phyloP scores from a whole-genome alignment of 2,113 vertebrate species.

The Cranoglanis bouderius region DNA sequence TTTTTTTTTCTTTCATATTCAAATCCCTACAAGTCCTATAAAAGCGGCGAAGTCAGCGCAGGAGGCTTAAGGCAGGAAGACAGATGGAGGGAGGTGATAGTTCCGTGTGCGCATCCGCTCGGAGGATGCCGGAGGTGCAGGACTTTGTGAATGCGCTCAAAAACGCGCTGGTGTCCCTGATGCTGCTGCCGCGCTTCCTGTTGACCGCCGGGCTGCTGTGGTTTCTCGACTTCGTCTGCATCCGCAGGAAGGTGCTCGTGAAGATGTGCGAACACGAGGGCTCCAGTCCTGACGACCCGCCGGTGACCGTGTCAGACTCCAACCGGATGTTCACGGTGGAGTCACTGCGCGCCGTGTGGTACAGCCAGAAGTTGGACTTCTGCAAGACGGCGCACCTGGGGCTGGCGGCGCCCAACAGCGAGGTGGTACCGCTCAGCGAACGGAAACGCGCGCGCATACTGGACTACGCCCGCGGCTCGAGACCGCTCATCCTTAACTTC shows the following conservation, averaged over 20 bases:
- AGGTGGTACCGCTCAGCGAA: slow-evolving; percentile 87
- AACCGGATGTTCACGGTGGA: slow-evolving; percentile 95
- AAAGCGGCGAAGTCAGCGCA: slow-evolving; percentile 74
- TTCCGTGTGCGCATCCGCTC: slow-evolving; percentile 68
- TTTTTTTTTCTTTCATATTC: slow-evolving; percentile 79
- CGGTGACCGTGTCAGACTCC: slow-evolving; percentile 92
- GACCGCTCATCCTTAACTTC: slow-evolving; percentile 96
- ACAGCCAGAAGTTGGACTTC: slow-evolving; percentile 95
- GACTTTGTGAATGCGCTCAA: slow-evolving; percentile 85
- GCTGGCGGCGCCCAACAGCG: slow-evolving; percentile 87
- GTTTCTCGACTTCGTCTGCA: slow-evolving; percentile 95
- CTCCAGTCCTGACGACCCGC: slow-evolving; percentile 84
- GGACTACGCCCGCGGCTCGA: slow-evolving; percentile 84
- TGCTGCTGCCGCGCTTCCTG: slow-evolving; percentile 94
- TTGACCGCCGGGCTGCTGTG: slow-evolving; percentile 92
- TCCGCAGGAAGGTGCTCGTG: slow-evolving; percentile 85
- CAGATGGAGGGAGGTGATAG: slow-evolving; percentile 70
- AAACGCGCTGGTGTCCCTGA: slow-evolving; percentile 87
- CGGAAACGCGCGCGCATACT: slow-evolving; percentile 80
- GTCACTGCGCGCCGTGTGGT: slow-evolving; percentile 95
- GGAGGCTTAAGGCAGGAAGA: slow-evolving; percentile 2
- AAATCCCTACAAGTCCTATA: slow-evolving; percentile 86
- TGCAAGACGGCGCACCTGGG: slow-evolving; percentile 93
- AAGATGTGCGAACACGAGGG: slow-evolving; percentile 72
- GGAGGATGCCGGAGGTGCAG: slow-evolving; percentile 78